Base-by-base conservation (phyloP, 2,113 vertebrate genomes). In the Anolis sagrei region DNA sequence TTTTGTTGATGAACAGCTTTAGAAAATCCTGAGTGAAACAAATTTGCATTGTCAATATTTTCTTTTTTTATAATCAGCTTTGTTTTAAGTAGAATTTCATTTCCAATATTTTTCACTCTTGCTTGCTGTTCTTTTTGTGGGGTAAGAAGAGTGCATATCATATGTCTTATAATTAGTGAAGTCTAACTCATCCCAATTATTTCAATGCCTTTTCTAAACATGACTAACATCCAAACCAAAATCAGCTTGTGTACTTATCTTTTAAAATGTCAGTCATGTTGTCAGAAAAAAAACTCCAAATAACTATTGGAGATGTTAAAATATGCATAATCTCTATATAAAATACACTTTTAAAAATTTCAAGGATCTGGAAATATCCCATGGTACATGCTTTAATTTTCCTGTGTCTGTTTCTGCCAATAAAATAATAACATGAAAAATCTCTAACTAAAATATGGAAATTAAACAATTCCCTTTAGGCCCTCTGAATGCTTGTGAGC, bases 371-470 rank as follows among this genome's bases (percentile, higher is more conserved):
- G 23, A 39, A 61, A 79, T 73, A 73, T 48, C 68, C 51, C 19
- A 34, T 73, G 21, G 29, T 36, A 73, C 49, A 79, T 23, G 49
- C 25, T 79, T 85, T 49, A 44, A 72, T 78, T 54, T 8, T 19
- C 34, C 51, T 44, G 27, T 34, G 36, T 32, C 84, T 62, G 51
- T 74, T 44, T 85, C 61, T 39, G 54, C 13, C 10, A 69, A 4
- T 58, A 70, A 78, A 29, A 78, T 58, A 51, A 76, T 7, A 84
- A 51, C 34, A 44, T 9, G 36, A 29, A 32, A 74, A 61, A 44
- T 74, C 32, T 83, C 61, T 61, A 48, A 79, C 39, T 85, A 13
- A 16, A 62, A 79, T 79, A 80, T 49, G 75, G 62, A 77, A 84
- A 77, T 54, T 27, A 86, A 86, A 5, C 39, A 48, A 32, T 86